These are phyloP conservation scores for Scaptomyza polygonia DNA, from an alignment of 2,888 invertebrate genomes.

Conservation along the genomic window DNA sequence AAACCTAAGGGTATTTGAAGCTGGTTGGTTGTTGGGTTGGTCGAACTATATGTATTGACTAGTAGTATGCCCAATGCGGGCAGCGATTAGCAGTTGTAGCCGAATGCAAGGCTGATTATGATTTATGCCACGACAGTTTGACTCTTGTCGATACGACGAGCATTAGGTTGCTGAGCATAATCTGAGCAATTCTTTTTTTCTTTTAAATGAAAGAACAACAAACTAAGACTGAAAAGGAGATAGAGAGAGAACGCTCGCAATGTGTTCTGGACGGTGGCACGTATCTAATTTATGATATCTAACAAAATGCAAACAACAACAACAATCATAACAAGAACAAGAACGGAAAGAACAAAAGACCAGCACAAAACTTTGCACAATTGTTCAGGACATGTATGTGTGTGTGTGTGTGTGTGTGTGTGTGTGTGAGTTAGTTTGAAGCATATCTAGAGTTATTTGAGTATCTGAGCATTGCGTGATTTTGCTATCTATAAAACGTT, in stretches of 20 bases:
- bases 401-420: constrained; percentile 2
- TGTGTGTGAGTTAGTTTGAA: constrained; percentile 26
- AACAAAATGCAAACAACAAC: constrained; percentile 71
- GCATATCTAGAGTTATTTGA: constrained; percentile 49
- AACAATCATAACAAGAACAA: constrained; percentile 55
- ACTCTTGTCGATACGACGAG: constrained; percentile 15
- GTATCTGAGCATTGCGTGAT: constrained; percentile 58
- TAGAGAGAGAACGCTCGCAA: constrained; percentile 25
- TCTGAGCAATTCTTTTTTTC: constrained; percentile 49
- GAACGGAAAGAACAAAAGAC: constrained; percentile 47
- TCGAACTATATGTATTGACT: too few species aligned
- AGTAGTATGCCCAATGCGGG: constrained; percentile 52
- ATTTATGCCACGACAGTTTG: constrained; percentile 56
- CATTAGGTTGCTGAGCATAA: constrained; percentile 24
- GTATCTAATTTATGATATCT: constrained; percentile 77
- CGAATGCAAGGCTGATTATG: constrained; percentile 55
- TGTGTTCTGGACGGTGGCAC: constrained; percentile 58
- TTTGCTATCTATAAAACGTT: constrained; percentile 70
- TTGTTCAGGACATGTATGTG: constrained; percentile 27
- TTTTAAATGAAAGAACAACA: constrained; percentile 28
- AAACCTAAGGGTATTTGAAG: neutral
- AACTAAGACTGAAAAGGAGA: neutral
- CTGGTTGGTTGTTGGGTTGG: neutral
- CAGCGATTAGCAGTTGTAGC: constrained; percentile 57
- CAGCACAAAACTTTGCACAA: constrained; percentile 66